Percentiles rank a stretch among this genome's conserved stretches.
Evolutionary conservation across 1,140 invertebrate species (phyloP).

Genomic region (Listronotus oregonensis): DNA sequence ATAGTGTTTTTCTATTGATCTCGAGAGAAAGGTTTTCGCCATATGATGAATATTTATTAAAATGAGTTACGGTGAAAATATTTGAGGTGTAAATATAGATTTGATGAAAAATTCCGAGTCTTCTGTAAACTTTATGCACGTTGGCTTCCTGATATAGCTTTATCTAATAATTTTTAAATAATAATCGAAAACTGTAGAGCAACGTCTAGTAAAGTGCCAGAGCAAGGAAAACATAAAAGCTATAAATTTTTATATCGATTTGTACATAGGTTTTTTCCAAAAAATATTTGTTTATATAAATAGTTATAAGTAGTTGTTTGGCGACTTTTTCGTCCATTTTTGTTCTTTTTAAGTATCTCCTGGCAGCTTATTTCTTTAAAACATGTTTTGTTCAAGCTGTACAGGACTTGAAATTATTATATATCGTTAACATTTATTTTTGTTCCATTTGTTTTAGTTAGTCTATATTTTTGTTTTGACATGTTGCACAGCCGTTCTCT

Average conservation of each 20-base stretch:
- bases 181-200: constrained; percentile 6
- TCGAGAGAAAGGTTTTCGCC: constrained; percentile 33
- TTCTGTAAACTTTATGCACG: constrained; percentile 43
- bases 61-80: constrained; percentile 20
- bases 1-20: constrained; percentile 34
- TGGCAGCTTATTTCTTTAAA: not conserved
- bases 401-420: constrained; percentile 1
- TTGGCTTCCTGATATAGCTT: constrained; percentile 53
- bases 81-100: constrained; percentile 21
- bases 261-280: constrained; percentile 6
- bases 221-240: constrained; percentile 17
- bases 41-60: constrained; percentile 22
- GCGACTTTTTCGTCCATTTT: not conserved
- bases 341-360: not conserved
- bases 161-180: constrained; percentile 41
- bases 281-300: constrained; percentile 10
- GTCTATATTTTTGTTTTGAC: constrained; percentile 11
- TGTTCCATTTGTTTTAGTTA: constrained; percentile 15
- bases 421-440: constrained; percentile 13
- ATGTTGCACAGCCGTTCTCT: constrained; percentile 9
- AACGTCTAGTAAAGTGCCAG: constrained; percentile 27
- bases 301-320: constrained; percentile 10
- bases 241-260: constrained; percentile 10
- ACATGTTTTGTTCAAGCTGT: constrained; percentile 3
- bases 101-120: constrained; percentile 31